phyloP scores from a whole-genome alignment of 64 coral and sea anemone species.

The Actinia equina region DNA sequence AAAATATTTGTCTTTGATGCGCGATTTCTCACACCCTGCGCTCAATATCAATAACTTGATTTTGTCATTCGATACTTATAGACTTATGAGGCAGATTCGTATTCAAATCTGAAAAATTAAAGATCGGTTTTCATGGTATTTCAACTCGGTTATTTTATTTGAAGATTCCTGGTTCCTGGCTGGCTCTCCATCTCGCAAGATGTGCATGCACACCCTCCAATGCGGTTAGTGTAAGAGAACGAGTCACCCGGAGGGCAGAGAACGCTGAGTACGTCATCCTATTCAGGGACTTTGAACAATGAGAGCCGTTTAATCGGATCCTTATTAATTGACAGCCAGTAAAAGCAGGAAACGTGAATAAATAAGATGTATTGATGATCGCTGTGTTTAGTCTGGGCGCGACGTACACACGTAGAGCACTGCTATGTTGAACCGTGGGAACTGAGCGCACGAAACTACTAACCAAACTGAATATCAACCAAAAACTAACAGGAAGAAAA shows the following conservation, averaged over 20 bases:
- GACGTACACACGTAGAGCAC: neutral
- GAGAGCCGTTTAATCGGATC: neutral
- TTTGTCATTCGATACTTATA: neutral
- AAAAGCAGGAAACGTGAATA: slow-evolving; percentile 10
- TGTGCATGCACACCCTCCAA: neutral
- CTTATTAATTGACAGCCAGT: neutral
- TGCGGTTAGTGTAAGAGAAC: neutral
- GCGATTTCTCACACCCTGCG: neutral
- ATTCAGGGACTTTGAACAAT: neutral
- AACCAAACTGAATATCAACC: no score
- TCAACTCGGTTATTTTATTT: neutral
- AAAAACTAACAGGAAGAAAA: neutral
- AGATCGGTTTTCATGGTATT: neutral
- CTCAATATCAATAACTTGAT: neutral
- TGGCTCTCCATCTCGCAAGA: neutral
- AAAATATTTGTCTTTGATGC: slow-evolving; percentile 1
- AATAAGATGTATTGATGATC: neutral
- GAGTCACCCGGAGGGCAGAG: neutral
- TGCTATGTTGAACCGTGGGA: neutral
- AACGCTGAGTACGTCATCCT: neutral
- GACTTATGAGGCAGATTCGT: no score
- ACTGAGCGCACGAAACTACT: neutral
- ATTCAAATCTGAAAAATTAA: no score
- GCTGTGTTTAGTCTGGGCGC: neutral
- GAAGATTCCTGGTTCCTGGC: neutral